These are phyloP conservation scores for Philonicus albiceps DNA, from an alignment of 2,888 invertebrate genomes.

Conservation along the genomic window DNA sequence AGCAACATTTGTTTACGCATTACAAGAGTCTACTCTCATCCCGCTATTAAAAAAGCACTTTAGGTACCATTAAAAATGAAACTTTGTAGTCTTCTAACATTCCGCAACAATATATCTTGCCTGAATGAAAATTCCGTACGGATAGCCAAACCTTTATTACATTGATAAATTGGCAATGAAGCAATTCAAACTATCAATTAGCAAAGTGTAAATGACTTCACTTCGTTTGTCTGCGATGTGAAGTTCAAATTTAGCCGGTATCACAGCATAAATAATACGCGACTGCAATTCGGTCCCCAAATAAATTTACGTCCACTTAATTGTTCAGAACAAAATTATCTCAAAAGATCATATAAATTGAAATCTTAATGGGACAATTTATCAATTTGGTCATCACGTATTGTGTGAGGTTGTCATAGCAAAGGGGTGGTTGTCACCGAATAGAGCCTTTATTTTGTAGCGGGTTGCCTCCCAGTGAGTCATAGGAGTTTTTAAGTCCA, in stretches of 20 bases:
- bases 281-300: background rate
- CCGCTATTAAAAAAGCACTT: background rate
- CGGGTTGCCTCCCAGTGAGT: background rate
- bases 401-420: background rate
- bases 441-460: background rate
- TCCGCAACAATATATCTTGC: background rate
- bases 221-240: background rate
- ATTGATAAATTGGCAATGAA: constrained; percentile 14
- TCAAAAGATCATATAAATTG: constrained; percentile 33
- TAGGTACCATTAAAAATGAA: background rate
- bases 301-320: constrained; percentile 8
- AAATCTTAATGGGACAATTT: constrained; percentile 31
- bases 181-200: constrained; percentile 36
- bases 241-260: constrained; percentile 3
- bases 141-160: constrained; percentile 1
- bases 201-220: constrained; percentile 19
- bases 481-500: background rate
- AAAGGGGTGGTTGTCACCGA: background rate
- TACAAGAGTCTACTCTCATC: background rate
- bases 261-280: background rate
- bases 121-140: constrained; percentile 7
- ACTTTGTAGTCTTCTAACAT: background rate
- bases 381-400: constrained; percentile 2
- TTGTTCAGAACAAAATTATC: constrained; percentile 23
- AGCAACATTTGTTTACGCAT: background rate